phyloP scores from a whole-genome alignment of 2,113 vertebrate species.

The Falco punctatus region DNA sequence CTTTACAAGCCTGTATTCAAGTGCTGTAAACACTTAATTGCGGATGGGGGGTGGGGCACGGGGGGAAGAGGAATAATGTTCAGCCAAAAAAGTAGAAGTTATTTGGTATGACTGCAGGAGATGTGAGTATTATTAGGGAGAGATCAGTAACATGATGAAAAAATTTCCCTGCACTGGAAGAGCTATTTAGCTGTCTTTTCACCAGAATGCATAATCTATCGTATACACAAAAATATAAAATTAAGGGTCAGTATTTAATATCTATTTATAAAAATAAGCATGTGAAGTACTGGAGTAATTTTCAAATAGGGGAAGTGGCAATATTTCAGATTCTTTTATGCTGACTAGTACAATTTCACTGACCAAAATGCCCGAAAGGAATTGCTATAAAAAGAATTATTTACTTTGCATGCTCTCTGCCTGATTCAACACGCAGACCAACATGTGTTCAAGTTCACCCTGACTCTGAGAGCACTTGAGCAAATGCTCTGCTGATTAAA shows the following conservation, averaged over 20 bases:
- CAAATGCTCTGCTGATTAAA: background rate
- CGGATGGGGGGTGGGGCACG: too few species aligned
- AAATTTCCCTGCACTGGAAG: background rate
- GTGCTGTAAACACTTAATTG: background rate
- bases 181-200: background rate
- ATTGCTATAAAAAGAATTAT: background rate
- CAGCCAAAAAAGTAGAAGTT: background rate
- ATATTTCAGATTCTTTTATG: background rate
- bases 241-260: background rate
- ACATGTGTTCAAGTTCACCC: background rate
- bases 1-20: background rate
- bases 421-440: background rate
- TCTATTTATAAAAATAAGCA: background rate
- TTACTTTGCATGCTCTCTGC: background rate
- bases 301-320: background rate
- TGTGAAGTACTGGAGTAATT: background rate
- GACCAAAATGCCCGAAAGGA: background rate
- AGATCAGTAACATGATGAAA: background rate
- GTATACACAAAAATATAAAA: background rate
- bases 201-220: background rate
- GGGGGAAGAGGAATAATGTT: fast-evolving
- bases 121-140: background rate
- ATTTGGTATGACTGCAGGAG: background rate
- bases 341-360: background rate
- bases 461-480: background rate